phyloP scores from a whole-genome alignment of 2,113 vertebrate species.

The Leptobrachium ailaonicum region DNA sequence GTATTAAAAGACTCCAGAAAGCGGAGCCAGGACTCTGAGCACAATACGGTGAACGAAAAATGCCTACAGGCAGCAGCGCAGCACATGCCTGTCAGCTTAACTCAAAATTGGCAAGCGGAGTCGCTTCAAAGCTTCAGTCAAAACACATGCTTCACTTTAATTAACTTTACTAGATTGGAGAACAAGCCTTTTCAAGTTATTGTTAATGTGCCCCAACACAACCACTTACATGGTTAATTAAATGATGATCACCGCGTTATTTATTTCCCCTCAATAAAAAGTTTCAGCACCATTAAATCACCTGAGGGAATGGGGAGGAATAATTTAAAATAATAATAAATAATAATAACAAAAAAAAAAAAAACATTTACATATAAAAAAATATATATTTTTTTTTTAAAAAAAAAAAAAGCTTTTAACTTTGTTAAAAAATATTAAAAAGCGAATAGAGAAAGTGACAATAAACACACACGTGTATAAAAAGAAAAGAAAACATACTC shows the following conservation, averaged over 20 bases:
- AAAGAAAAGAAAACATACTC: slow-evolving; percentile 1
- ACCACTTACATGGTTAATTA: slow-evolving; percentile 17
- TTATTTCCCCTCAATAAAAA: too few species aligned
- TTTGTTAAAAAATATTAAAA: background rate
- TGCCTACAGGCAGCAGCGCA: slow-evolving; percentile 19
- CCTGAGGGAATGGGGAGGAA: too few species aligned
- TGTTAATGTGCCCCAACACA: slow-evolving; percentile 1
- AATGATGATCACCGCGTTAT: background rate
- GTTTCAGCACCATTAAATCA: too few species aligned
- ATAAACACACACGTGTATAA: too few species aligned
- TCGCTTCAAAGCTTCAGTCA: slow-evolving; percentile 24
- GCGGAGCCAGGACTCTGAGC: background rate
- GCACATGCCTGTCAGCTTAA: slow-evolving; percentile 35
- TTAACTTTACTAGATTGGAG: slow-evolving; percentile 15
- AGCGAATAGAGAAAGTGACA: background rate
- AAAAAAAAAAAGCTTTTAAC: background rate
- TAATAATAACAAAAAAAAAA: background rate
- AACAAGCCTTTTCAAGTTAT: slow-evolving; percentile 35
- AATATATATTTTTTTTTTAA: background rate
- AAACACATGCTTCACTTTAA: slow-evolving; percentile 34
- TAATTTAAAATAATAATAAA: too few species aligned
- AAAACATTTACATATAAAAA: background rate
- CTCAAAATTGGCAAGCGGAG: slow-evolving; percentile 29
- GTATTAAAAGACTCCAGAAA: background rate
- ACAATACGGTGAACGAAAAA: background rate